A percentile compares a stretch with the other conserved stretches of the same genome.
Evolutionary conservation across 2,888 invertebrate genomes (phyloP).

Genomic region (Rhagonycha lutea): DNA sequence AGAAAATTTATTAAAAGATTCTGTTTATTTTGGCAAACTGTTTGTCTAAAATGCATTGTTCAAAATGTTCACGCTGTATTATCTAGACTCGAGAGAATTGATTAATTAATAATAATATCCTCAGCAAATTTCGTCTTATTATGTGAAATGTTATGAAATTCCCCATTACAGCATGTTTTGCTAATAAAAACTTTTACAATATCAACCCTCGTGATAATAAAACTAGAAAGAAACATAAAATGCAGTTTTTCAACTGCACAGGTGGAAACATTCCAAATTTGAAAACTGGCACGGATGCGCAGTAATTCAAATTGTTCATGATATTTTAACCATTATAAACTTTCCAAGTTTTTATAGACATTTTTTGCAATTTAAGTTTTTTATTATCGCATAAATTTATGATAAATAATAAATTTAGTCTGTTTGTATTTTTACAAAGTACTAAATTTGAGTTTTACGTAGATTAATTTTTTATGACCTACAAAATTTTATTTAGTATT

Average conservation of each 20-base stretch:
- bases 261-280: neutral
- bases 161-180: neutral
- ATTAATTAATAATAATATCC: neutral
- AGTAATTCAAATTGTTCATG: neutral
- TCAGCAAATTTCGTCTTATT: neutral
- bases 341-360: neutral
- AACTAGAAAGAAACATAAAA: neutral
- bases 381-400: neutral
- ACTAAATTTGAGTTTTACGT: neutral
- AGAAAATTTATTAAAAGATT: neutral
- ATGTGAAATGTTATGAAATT: neutral
- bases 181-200: neutral
- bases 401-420: neutral
- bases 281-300: too few species aligned
- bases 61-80: neutral
- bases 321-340: neutral
- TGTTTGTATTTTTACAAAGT: neutral
- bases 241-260: neutral
- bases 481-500: neutral
- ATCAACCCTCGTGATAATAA: neutral
- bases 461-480: neutral
- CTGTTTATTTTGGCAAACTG: neutral
- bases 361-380: neutral
- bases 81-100: neutral
- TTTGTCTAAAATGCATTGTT: neutral